A percentile compares a stretch with the other conserved stretches of the same genome.
Evolutionary conservation across 2,888 invertebrate genomes (phyloP).

Genomic region (Lepidocyrtinus sp.): DNA sequence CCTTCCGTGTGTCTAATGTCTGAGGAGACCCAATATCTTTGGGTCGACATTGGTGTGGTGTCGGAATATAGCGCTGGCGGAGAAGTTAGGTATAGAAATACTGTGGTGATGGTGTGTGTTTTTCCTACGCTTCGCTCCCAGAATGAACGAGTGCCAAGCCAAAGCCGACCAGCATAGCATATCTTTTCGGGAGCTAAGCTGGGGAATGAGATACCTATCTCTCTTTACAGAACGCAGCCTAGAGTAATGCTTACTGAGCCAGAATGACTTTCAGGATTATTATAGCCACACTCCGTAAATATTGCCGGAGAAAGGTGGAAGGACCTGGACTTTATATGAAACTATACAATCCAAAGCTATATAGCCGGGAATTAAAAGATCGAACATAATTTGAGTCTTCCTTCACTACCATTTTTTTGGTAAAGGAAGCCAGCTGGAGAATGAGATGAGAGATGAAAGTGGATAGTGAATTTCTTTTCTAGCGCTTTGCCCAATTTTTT

Average conservation of each 20-base stretch:
- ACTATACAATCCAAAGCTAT: neutral
- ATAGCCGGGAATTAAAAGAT: conserved; percentile 10
- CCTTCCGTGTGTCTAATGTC: conserved; percentile 45
- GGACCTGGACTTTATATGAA: neutral
- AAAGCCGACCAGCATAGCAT: conserved; percentile 45
- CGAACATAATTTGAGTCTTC: conserved; percentile 47
- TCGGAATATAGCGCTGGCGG: neutral
- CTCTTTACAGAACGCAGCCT: neutral
- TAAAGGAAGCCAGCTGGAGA: conserved; percentile 16
- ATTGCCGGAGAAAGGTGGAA: conserved; percentile 37
- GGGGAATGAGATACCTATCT: neutral
- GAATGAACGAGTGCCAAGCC: conserved; percentile 53
- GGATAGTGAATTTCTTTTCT: conserved; percentile 23
- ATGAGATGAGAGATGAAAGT: neutral
- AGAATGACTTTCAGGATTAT: conserved; percentile 44
- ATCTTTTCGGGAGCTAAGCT: neutral
- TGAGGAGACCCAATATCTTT: conserved; percentile 49
- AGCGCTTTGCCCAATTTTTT: conserved; percentile 3
- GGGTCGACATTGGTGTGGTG: neutral
- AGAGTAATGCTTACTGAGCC: neutral
- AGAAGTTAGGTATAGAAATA: conserved; percentile 18
- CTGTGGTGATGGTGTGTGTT: conserved; percentile 32
- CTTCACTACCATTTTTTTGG: neutral
- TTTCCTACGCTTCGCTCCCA: neutral
- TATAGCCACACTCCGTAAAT: conserved; percentile 39